phyloP scores from a whole-genome alignment of 2,797 vertebrate species.

The Lophotriccus pileatus region DNA sequence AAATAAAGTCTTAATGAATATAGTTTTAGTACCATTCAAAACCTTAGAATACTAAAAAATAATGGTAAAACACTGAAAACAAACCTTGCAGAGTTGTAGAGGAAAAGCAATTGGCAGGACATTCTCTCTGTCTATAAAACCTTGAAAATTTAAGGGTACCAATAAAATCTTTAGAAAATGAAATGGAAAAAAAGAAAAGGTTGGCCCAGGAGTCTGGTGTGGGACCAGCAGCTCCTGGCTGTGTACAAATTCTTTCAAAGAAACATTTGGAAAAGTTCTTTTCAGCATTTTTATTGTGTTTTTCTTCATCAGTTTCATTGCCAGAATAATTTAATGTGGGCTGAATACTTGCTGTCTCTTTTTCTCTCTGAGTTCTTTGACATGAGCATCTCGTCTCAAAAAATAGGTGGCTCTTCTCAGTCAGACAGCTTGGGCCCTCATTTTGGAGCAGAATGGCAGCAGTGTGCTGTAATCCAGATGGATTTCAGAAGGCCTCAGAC shows the following conservation, averaged over 20 bases:
- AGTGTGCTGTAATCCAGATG: neutral
- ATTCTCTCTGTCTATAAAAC: neutral
- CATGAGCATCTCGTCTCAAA: neutral
- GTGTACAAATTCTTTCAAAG: slow-evolving; percentile 43
- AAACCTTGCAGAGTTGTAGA: neutral
- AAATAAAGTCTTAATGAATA: neutral
- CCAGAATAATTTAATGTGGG: slow-evolving; percentile 29
- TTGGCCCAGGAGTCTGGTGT: slow-evolving; percentile 7
- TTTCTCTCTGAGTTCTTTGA: neutral
- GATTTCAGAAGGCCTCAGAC: neutral
- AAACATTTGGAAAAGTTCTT: slow-evolving; percentile 46
- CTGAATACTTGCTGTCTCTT: neutral
- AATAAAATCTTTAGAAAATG: slow-evolving; percentile 14
- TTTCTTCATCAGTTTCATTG: slow-evolving; percentile 21
- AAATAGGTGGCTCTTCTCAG: neutral
- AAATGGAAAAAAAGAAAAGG: neutral
- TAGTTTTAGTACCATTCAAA: neutral
- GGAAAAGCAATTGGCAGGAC: neutral
- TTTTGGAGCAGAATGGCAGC: neutral
- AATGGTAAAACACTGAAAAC: neutral
- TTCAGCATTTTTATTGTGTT: slow-evolving; percentile 28
- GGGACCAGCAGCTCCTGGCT: slow-evolving; percentile 23
- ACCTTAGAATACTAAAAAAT: neutral
- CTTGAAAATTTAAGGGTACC: neutral
- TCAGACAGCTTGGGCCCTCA: neutral